Percentiles rank a stretch among this genome's conserved stretches.
phyloP scores from a whole-genome alignment of 2,113 vertebrate species.

The Cavia porcellus region DNA sequence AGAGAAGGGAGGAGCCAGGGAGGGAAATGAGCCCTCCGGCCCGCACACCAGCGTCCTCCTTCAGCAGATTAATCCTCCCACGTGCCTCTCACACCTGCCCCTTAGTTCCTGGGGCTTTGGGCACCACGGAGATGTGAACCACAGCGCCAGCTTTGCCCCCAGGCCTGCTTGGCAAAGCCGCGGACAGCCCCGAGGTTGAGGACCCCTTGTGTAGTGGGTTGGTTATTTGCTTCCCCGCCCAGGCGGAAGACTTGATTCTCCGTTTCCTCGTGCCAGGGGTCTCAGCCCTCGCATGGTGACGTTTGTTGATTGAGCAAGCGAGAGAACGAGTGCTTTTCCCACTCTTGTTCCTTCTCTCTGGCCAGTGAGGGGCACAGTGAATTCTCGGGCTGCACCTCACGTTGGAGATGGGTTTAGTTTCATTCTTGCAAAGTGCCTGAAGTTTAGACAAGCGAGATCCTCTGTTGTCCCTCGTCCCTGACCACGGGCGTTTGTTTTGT shows the following conservation, averaged over 20 bases:
- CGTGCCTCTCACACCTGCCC: neutral
- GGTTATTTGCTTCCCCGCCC: neutral
- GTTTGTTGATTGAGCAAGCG: neutral
- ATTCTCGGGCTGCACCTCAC: accelerated
- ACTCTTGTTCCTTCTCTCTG: neutral
- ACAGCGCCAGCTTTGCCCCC: neutral
- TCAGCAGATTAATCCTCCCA: neutral
- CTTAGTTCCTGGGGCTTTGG: neutral
- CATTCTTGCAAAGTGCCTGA: neutral
- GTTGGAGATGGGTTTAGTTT: neutral
- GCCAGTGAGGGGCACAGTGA: neutral
- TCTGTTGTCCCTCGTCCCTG: neutral
- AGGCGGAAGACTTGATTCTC: neutral
- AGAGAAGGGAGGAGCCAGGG: neutral
- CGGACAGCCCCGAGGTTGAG: accelerated
- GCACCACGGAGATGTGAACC: neutral
- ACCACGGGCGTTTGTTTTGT: neutral
- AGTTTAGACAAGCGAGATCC: too few relatives aligned
- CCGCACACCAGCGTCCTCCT: neutral
- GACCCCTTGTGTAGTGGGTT: neutral
- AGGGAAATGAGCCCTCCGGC: neutral
- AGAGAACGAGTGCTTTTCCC: accelerated
- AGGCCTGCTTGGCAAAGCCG: neutral
- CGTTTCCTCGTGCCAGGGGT: neutral
- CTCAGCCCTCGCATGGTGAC: accelerated